Percentiles rank a stretch among this genome's conserved stretches.
Conservation (phyloP, 1,140 invertebrate genomes). For the Idris sp. region DNA sequence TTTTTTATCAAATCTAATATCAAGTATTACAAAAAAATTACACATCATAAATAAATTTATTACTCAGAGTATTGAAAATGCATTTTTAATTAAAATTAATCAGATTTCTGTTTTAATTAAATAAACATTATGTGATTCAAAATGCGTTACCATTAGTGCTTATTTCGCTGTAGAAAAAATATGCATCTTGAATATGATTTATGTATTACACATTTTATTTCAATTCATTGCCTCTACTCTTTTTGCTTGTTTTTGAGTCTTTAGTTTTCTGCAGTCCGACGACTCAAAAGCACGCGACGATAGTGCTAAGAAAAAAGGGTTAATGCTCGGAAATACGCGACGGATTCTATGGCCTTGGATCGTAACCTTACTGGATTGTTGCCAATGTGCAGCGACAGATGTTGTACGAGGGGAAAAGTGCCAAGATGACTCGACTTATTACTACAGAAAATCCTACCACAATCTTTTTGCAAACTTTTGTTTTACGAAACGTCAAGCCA, state of each 20-base stretch:
- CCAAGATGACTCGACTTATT: constrained; percentile 51
- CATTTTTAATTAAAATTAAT: no score
- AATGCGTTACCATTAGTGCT: no score
- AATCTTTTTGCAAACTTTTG: constrained; percentile 24
- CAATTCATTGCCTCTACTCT: constrained; percentile 1
- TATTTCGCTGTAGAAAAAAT: no score
- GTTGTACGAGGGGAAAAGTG: constrained; percentile 58
- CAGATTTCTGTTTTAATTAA: no score
- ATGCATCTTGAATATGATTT: background rate
- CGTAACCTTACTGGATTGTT: constrained; percentile 69
- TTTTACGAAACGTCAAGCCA: constrained; percentile 23
- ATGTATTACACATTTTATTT: constrained; percentile 6
- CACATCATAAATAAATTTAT: no score
- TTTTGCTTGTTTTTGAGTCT: constrained; percentile 15
- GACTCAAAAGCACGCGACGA: constrained; percentile 51
- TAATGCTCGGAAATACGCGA: constrained; percentile 63
- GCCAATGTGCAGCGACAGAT: constrained; percentile 70
- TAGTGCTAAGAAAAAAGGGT: constrained; percentile 60
- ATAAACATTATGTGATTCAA: no score
- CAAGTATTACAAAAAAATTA: no score
- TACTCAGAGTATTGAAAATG: no score
- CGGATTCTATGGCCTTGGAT: constrained; percentile 65
- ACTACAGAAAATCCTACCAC: constrained; percentile 30
- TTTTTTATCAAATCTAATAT: no score
- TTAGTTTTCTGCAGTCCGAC: constrained; percentile 30